These are phyloP conservation scores for Trichopria drosophilae DNA, from an alignment of 2,888 invertebrate genomes.

Conservation along the genomic window DNA sequence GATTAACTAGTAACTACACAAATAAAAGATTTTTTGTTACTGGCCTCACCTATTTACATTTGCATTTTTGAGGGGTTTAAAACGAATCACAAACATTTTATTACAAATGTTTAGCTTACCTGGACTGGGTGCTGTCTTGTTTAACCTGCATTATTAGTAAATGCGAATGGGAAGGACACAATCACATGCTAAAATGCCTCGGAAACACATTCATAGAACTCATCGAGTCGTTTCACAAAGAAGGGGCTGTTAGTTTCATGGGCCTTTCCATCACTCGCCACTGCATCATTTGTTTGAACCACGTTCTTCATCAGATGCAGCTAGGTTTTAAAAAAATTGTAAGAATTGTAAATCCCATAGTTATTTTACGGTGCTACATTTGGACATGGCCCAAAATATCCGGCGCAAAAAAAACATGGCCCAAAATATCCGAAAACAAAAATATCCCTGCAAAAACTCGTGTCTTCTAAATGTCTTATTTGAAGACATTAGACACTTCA, in stretches of 20 bases:
- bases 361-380: too few species aligned
- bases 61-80: slow-evolving; percentile 4
- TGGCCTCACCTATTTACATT: too few species aligned
- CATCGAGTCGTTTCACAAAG: slow-evolving; percentile 61
- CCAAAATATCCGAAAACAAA: too few species aligned
- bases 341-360: slow-evolving; percentile 25
- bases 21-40: too few species aligned
- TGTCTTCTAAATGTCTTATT: too few species aligned
- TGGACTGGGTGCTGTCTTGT: slow-evolving; percentile 60
- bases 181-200: slow-evolving; percentile 53
- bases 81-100: slow-evolving; percentile 13
- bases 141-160: slow-evolving; percentile 60
- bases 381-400: too few species aligned
- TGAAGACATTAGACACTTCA: too few species aligned
- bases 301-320: slow-evolving; percentile 61
- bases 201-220: slow-evolving; percentile 60
- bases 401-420: too few species aligned
- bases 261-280: slow-evolving; percentile 63
- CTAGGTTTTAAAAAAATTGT: slow-evolving; percentile 56
- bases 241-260: slow-evolving; percentile 63
- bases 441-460: too few species aligned
- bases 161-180: slow-evolving; percentile 58
- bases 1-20: too few species aligned
- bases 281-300: slow-evolving; percentile 62
- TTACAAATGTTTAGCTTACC: slow-evolving; percentile 61